Percentiles rank a stretch among this genome's conserved stretches.
Evolutionary conservation across 2,888 invertebrate genomes (phyloP).

Genomic region (Bellardia pandia): DNA sequence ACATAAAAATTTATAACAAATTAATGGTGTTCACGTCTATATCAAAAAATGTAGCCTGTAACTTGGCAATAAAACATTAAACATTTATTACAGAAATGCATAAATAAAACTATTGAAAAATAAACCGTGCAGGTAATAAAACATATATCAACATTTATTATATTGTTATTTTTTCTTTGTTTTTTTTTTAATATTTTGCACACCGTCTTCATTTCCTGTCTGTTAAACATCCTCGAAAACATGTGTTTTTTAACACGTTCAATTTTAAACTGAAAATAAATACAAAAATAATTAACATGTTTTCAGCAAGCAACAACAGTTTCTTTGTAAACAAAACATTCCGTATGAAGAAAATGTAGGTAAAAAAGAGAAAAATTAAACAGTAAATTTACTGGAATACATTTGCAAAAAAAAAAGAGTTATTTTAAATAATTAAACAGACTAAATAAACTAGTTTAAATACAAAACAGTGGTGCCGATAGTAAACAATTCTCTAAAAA

Average conservation of each 20-base stretch:
- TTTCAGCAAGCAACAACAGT: neutral
- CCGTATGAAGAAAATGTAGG: neutral
- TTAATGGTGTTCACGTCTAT: too few species aligned
- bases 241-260: neutral
- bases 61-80: neutral
- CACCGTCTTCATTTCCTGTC: constrained; percentile 50
- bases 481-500: too few species aligned
- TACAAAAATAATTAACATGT: constrained; percentile 41
- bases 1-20: too few species aligned
- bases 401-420: too few species aligned
- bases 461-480: too few species aligned
- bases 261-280: neutral
- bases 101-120: constrained; percentile 16
- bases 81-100: constrained; percentile 12
- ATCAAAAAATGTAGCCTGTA: neutral
- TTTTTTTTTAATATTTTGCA: neutral
- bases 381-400: too few species aligned
- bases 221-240: constrained; percentile 45
- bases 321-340: constrained; percentile 13
- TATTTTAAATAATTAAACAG: too few species aligned
- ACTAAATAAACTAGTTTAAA: too few species aligned
- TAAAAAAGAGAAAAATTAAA: neutral
- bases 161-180: neutral
- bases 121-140: neutral
- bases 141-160: neutral